Base-by-base conservation (phyloP, 2,888 invertebrate species). In the Scaptomyza reducta region DNA sequence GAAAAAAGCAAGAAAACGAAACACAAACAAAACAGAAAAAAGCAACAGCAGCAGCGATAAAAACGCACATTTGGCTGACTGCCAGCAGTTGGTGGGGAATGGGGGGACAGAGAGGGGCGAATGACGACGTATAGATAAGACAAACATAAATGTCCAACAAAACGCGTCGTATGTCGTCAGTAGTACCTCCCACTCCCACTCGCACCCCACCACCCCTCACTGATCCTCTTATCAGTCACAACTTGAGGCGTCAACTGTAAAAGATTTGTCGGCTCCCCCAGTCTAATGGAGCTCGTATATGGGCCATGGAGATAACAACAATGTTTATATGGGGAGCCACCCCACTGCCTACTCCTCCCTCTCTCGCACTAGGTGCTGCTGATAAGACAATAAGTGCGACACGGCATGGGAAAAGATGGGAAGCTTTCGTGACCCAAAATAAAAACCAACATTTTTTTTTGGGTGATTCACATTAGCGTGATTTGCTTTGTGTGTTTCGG, bases 141-240 rank as follows among this genome's bases (percentile, higher is more conserved):
- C 47, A 22, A 22, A 22, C 22, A n/a, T 18, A 31, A 47, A 16
- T 47, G 35, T 38, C 35, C 33, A 35, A 35, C 33, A 35, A 38
- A 38, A 38, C 38, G 38, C 38, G 38, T n/a, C 38, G 38, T 9
- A 14, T 54, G 61, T 42, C 69, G 56, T 54, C 69, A 53, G 57
- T 51, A 51, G 13, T 10, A 9, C 11, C 11, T 16, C 2, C 10
- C 16, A 1, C 31, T 4, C 13, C 9, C 29, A 1, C 11, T 2
- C 14, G n/a, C 16, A 25, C 16, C 41, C n/a, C 16, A 31, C 1
- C 35, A 13, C 35, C 1, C 14, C 2, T 9, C 38, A 38, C 3
- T 31, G 31, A n/a, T 33, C 33, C n/a, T 13, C 74, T 74, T 74
- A 74, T 74, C 74, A 77, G 77, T 73, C 77, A 77, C 10, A 57